Evolutionary conservation across 2,888 invertebrate species (phyloP).

Genomic region (Lasioglossum lativentre): DNA sequence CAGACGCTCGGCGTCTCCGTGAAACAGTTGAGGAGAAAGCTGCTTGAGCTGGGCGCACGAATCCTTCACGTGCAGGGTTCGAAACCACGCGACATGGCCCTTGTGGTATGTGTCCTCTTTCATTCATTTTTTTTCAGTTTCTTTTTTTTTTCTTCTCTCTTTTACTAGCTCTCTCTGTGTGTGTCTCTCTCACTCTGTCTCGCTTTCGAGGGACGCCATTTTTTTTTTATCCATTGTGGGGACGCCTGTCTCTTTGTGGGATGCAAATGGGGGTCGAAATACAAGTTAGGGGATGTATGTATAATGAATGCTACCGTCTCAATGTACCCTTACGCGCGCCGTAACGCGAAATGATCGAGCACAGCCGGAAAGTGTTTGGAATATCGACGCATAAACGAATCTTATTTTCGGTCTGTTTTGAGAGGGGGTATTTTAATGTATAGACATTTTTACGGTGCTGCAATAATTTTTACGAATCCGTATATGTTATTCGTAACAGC

Average conservation of each 20-base stretch:
- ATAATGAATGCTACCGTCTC: constrained; percentile 4
- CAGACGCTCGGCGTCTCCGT: constrained; percentile 84
- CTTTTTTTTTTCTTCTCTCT: background rate
- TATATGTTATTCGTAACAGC: too few species aligned
- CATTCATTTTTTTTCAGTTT: background rate
- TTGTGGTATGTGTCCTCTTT: constrained; percentile 78
- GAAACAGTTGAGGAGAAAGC: constrained; percentile 83
- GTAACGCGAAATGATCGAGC: background rate
- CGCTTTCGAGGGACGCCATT: background rate
- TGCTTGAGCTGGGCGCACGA: constrained; percentile 81
- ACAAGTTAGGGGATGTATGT: constrained; percentile 1
- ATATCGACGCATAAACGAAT: background rate
- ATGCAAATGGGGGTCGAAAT: background rate
- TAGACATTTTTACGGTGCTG: too few species aligned
- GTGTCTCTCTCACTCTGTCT: background rate
- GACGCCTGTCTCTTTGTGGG: background rate
- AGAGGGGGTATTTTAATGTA: too few species aligned
- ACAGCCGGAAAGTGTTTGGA: background rate
- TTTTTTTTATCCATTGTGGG: constrained; percentile 9
- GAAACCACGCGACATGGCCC: constrained; percentile 83
- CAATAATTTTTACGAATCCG: too few species aligned
- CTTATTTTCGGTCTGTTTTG: background rate
- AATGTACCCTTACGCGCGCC: constrained; percentile 1
- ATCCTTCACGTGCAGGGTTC: constrained; percentile 82
- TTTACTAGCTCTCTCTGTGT: background rate